phyloP scores from a whole-genome alignment of 2,888 invertebrate species.

The Zhuqinia jingwanae region DNA sequence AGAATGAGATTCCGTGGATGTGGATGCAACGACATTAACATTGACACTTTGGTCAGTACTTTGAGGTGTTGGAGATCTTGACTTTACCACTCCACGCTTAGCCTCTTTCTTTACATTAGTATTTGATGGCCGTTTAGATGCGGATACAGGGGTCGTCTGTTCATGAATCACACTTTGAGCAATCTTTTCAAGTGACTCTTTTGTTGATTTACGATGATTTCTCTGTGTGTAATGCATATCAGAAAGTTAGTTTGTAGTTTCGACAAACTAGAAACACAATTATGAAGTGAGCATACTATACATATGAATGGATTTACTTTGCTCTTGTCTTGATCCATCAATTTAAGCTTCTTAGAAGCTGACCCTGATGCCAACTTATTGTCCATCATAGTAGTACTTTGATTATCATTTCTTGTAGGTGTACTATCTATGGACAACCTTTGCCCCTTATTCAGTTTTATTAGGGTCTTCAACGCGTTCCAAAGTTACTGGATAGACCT shows the following conservation, averaged over 20 bases:
- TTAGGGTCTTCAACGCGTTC: slow-evolving; percentile 27
- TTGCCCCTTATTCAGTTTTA: slow-evolving; percentile 12
- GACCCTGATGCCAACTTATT: background rate
- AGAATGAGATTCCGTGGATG: background rate
- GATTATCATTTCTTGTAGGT: background rate
- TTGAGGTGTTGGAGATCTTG: slow-evolving; percentile 51
- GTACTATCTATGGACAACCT: slow-evolving; percentile 19
- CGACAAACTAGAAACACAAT: no score
- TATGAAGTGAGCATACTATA: background rate
- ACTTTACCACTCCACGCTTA: slow-evolving; percentile 16
- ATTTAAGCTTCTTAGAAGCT: slow-evolving; percentile 40
- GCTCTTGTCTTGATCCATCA: slow-evolving; percentile 49
- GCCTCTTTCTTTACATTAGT: background rate
- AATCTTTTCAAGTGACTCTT: slow-evolving; percentile 44
- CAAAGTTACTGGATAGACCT: slow-evolving; percentile 68
- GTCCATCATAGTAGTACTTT: background rate
- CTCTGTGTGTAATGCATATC: background rate
- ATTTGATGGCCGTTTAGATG: background rate
- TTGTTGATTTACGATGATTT: background rate
- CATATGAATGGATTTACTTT: slow-evolving; percentile 2
- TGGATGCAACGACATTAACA: background rate
- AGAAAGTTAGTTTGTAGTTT: background rate
- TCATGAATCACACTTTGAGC: slow-evolving; percentile 38
- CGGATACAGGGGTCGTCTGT: background rate
- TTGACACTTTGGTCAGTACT: background rate